Conservation (phyloP, 1,140 invertebrate genomes). For the Diachasmimorpha longicaudata region DNA sequence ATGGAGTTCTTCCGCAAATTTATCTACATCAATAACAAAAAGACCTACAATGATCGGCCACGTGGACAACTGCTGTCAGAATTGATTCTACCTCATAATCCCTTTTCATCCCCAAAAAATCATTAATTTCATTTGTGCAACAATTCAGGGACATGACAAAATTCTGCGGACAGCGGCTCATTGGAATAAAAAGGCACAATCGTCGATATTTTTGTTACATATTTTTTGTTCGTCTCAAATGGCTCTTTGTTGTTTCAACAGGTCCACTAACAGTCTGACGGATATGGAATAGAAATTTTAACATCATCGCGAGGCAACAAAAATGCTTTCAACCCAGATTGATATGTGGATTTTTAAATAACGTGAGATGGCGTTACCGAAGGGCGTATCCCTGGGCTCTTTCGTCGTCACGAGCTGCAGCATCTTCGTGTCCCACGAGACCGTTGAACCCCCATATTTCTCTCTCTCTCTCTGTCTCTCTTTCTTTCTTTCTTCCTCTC, state of each 20-base stretch:
- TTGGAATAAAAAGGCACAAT: constrained; percentile 18
- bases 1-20: constrained; percentile 45
- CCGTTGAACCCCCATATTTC: constrained; percentile 24
- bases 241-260: neutral
- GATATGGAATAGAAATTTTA: neutral
- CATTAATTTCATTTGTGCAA: neutral
- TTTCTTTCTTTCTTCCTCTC: constrained; percentile 3
- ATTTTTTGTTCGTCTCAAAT: neutral
- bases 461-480: constrained; percentile 16
- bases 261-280: neutral
- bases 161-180: neutral
- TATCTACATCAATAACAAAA: neutral
- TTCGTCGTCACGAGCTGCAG: constrained; percentile 11
- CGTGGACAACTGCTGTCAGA: neutral
- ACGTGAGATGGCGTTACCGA: neutral
- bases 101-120: too few species aligned
- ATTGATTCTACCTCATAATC: neutral
- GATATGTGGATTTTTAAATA: constrained; percentile 11
- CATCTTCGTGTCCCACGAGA: constrained; percentile 20
- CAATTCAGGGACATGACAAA: neutral
- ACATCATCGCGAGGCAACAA: neutral
- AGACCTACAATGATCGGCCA: neutral
- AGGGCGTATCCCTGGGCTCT: constrained; percentile 18
- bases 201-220: neutral
- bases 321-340: neutral